Conservation (phyloP, 2,797 vertebrate genomes). For the Myotis findleyi region DNA sequence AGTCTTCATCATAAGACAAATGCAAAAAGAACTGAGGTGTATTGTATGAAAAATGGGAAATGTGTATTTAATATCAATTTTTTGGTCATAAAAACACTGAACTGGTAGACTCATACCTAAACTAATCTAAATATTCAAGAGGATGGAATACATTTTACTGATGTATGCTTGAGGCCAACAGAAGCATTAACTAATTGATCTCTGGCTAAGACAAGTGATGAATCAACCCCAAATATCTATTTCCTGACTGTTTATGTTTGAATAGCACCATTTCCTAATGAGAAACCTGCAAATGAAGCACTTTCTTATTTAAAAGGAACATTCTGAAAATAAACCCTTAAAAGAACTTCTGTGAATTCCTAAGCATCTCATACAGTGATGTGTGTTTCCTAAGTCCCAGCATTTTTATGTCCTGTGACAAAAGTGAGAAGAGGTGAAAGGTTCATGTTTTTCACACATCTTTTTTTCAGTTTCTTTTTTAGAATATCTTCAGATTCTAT, state of each 20-base stretch:
- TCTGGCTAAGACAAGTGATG: constrained; percentile 84
- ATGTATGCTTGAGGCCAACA: constrained; percentile 82
- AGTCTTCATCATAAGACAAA: constrained; percentile 65
- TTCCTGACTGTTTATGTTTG: constrained; percentile 68
- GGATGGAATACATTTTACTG: constrained; percentile 85
- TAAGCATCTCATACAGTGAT: neutral
- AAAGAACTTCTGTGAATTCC: neutral
- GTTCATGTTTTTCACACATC: constrained; percentile 20
- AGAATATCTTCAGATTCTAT: constrained; percentile 23
- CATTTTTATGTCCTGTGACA: constrained; percentile 32
- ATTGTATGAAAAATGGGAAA: constrained; percentile 74
- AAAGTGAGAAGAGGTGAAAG: constrained; percentile 50
- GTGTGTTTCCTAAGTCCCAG: constrained; percentile 5
- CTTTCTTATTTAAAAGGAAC: constrained; percentile 67
- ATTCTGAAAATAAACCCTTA: constrained; percentile 49
- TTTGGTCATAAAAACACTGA: constrained; percentile 77
- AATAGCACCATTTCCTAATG: constrained; percentile 61
- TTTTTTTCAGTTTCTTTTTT: constrained; percentile 24
- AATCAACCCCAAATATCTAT: constrained; percentile 86
- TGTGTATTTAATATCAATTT: constrained; percentile 77
- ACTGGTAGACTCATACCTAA: constrained; percentile 75
- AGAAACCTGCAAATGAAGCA: constrained; percentile 70
- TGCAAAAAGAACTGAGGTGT: constrained; percentile 43
- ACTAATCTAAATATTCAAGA: constrained; percentile 87
- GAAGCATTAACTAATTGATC: constrained; percentile 88